Evolutionary conservation across 2,888 invertebrate genomes (phyloP), one percentile per base, ranked within the genome.

Genomic region (Tipula helvola): DNA sequence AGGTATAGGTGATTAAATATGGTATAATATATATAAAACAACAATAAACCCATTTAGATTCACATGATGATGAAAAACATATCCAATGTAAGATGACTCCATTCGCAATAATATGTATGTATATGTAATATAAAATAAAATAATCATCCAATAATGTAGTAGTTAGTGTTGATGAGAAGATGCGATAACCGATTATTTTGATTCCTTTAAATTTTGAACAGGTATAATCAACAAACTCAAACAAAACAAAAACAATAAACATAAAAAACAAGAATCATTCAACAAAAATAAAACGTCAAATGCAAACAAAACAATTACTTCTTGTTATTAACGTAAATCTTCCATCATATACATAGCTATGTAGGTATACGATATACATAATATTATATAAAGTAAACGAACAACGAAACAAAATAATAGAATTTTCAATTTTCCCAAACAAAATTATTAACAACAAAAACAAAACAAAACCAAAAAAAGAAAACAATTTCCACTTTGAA

Each of bases 381-480:
- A n/a, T n/a, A n/a, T n/a, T n/a, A n/a, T n/a, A n/a, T n/a, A n/a
- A n/a, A n/a, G n/a, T n/a, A n/a, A n/a, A n/a, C 28, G 28, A 71
- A 71, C 71, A 71, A 71, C 71, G 71, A 71, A 71, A 71, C 52
- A 71, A 57, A 57, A 57, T 57, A 16, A 57, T 71, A 71, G 39
- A 85, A 90, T 90, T 71, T 71, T 28, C 28, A 71, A 18, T 71
- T 71, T 71, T 28, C 12, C 10, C 71, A 71, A 71, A 71, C 71
- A 71, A 71, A 28, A 28, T 28, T 28, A 28, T 1, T 28, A 28
- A 28, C 28, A 28, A 28, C 28, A 28, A 28, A 28, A 71, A 71
- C 12, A 16, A 52, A 71, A 10, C n/a, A 52, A 28, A 71, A 71
- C n/a, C n/a, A n/a, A n/a, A n/a, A n/a, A n/a, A n/a, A n/a, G n/a